Percentiles rank a stretch among this genome's conserved stretches.
phyloP scores from a whole-genome alignment of 1,140 invertebrate species.

The Bombus impatiens region DNA sequence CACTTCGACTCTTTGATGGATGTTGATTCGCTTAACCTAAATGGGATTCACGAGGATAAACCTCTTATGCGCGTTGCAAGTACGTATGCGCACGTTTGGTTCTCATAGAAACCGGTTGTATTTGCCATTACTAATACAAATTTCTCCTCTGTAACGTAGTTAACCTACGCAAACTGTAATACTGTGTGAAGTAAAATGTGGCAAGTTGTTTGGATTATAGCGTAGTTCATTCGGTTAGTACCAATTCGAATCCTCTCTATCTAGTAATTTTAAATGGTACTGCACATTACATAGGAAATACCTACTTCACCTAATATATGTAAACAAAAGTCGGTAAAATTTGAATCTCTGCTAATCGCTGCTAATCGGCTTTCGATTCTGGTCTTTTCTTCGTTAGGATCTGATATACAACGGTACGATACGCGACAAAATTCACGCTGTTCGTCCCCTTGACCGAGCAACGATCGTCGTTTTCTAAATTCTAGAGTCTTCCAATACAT shows the following conservation, averaged over 20 bases:
- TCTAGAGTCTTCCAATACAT: no score
- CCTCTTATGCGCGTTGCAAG: background rate
- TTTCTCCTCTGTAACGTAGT: background rate
- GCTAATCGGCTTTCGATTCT: no score
- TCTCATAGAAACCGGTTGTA: background rate
- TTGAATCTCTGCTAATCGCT: background rate
- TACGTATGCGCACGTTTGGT: background rate
- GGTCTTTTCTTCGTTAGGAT: no score
- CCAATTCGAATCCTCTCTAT: no score
- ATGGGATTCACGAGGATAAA: background rate
- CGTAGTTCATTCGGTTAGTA: background rate
- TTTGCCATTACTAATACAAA: background rate
- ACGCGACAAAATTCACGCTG: background rate
- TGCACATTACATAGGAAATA: background rate
- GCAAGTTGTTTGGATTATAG: background rate
- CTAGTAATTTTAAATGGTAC: background rate
- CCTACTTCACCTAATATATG: rapidly evolving
- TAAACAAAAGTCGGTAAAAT: background rate
- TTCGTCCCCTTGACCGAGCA: background rate
- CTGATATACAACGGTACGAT: no score
- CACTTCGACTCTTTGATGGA: background rate
- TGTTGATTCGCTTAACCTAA: background rate
- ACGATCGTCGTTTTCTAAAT: background rate
- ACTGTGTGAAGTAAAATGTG: background rate
- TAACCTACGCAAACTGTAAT: background rate